phyloP scores from a whole-genome alignment of 2,888 invertebrate genomes.

The Pherbina coryleti region DNA sequence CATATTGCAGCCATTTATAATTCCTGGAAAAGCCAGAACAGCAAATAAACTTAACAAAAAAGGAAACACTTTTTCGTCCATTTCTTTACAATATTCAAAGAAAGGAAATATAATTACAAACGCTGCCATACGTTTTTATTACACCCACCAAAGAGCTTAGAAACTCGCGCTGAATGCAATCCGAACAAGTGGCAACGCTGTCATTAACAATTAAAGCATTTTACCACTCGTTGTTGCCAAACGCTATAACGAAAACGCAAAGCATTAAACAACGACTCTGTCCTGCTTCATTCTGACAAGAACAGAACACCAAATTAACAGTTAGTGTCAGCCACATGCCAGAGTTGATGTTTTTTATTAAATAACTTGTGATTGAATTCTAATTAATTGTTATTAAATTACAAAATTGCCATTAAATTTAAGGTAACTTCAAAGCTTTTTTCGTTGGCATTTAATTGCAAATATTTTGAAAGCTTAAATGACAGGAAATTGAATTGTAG shows the following conservation, averaged over 20 bases:
- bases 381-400: background rate
- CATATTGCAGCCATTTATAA: too few species aligned
- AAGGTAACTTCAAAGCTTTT: background rate
- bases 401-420: background rate
- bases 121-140: too few species aligned
- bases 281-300: background rate
- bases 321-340: background rate
- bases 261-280: background rate
- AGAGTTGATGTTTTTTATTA: background rate
- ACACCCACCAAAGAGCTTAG: background rate
- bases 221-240: background rate
- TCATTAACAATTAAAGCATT: background rate
- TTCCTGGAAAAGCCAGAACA: background rate
- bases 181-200: background rate
- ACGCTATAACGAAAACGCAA: background rate
- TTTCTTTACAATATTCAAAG: background rate
- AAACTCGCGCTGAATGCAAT: background rate
- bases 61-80: background rate
- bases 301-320: background rate
- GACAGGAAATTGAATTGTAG: background rate
- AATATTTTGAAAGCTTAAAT: background rate
- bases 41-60: background rate
- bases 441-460: background rate
- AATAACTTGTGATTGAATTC: background rate
- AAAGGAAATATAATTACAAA: background rate